Percentiles rank a stretch among this genome's conserved stretches.
Evolutionary conservation across 2,113 vertebrate genomes (phyloP).

Genomic region (Xyliphius kryptos): DNA sequence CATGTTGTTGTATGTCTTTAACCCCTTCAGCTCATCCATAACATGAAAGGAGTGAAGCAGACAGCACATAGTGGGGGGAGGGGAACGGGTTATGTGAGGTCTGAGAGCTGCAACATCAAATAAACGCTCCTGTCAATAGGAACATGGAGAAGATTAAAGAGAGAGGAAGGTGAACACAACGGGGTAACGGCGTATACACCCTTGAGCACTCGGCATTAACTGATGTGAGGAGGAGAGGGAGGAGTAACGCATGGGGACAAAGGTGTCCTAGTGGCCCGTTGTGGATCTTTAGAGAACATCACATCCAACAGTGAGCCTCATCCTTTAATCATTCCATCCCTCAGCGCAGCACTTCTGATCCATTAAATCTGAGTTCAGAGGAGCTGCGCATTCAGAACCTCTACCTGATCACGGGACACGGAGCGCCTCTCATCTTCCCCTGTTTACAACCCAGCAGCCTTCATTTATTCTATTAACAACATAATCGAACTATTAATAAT

Average conservation of each 20-base stretch:
- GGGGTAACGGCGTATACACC: conserved; percentile 50
- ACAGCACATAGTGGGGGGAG: conserved; percentile 19
- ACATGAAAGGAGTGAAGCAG: conserved; percentile 26
- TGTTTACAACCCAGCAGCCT: too few species aligned
- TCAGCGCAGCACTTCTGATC: conserved; percentile 12
- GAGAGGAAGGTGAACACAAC: conserved; percentile 41
- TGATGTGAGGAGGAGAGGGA: conserved; percentile 50
- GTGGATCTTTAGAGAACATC: conserved; percentile 23
- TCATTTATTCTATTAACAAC: too few species aligned
- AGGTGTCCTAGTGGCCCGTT: conserved; percentile 40
- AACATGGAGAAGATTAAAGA: conserved; percentile 72
- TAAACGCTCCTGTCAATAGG: conserved; percentile 68
- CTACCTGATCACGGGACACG: too few species aligned
- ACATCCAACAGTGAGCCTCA: conserved; percentile 7
- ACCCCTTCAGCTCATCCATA: conserved; percentile 2
- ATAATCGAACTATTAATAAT: too few species aligned
- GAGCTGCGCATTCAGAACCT: not conserved
- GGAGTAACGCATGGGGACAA: conserved; percentile 31
- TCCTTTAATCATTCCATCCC: conserved; percentile 34
- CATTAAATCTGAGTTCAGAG: conserved; percentile 13
- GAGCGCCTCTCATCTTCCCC: too few species aligned
- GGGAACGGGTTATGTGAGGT: conserved; percentile 60
- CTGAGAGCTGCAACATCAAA: conserved; percentile 59
- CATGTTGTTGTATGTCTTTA: not conserved
- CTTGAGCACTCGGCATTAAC: conserved; percentile 56